These are phyloP conservation scores for Centropyge bicolor DNA, from an alignment of 2,797 vertebrate species.

Conservation along the genomic window DNA sequence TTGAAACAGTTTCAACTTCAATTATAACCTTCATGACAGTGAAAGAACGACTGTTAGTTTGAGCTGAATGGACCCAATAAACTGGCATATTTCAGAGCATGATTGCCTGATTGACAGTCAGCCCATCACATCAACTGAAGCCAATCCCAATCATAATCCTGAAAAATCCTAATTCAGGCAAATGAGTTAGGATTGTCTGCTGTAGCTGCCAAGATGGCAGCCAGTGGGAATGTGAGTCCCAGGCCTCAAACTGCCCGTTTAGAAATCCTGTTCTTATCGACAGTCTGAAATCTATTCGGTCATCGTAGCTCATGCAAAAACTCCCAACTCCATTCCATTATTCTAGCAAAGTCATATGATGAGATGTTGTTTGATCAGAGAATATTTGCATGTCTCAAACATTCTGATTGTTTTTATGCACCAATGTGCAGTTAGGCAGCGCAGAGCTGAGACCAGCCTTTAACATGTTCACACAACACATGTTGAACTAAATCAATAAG, in stretches of 20 bases:
- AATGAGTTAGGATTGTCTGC: conserved; percentile 18
- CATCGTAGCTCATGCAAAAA: background rate
- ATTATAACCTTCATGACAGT: background rate
- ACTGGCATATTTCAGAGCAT: background rate
- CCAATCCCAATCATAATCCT: conserved; percentile 11
- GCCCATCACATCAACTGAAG: background rate
- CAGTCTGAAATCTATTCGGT: background rate
- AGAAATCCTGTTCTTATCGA: background rate
- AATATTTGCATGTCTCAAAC: background rate
- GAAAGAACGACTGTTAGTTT: background rate
- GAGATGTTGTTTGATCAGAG: background rate
- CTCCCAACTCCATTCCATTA: background rate
- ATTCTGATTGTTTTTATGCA: background rate
- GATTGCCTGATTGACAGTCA: background rate
- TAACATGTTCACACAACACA: conserved; percentile 19
- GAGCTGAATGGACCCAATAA: background rate
- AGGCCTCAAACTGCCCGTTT: background rate
- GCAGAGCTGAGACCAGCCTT: background rate
- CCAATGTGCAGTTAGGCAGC: background rate
- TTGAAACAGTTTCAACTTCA: background rate
- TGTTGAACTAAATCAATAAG: conserved; percentile 15
- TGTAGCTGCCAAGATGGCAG: conserved; percentile 28
- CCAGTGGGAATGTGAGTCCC: background rate
- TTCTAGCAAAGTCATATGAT: background rate
- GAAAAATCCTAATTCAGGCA: conserved; percentile 14